Percentiles rank a stretch among this genome's conserved stretches.
phyloP scores from a whole-genome alignment of 2,113 vertebrate genomes.

The Gymnogyps californianus region DNA sequence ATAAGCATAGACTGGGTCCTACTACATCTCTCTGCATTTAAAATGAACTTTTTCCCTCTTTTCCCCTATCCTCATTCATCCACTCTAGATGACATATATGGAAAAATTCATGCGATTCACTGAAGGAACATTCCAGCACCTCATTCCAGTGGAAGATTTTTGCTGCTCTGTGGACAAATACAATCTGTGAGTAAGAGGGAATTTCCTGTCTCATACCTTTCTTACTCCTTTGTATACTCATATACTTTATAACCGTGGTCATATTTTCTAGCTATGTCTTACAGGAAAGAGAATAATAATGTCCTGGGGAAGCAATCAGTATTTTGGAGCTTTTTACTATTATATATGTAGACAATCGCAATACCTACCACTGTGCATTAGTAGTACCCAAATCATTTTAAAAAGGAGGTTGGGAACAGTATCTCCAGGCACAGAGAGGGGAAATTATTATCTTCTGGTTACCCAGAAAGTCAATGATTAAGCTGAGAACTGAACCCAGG shows the following conservation, averaged over 20 bases:
- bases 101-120: not conserved
- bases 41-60: not conserved
- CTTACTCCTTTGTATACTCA: not conserved
- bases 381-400: not conserved
- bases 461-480: slow-evolving; percentile 50
- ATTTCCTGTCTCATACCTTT: not conserved
- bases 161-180: not conserved
- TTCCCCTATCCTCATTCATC: not conserved
- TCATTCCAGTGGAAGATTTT: not conserved
- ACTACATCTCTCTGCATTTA: not conserved
- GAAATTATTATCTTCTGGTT: slow-evolving; percentile 33
- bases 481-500: slow-evolving; percentile 27
- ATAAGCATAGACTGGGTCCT: not conserved
- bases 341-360: not conserved
- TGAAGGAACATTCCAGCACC: not conserved
- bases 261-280: not conserved
- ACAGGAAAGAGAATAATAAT: not conserved
- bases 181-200: not conserved
- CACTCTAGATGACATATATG: not conserved
- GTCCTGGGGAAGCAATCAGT: not conserved
- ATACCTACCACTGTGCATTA: not conserved
- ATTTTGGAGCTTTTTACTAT: not conserved
- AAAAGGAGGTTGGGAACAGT: not conserved
- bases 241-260: not conserved
- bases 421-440: not conserved